A percentile compares a stretch with the other conserved stretches of the same genome.
Conservation (phyloP, 2,888 invertebrate genomes). For the Hemaris fuciformis region DNA sequence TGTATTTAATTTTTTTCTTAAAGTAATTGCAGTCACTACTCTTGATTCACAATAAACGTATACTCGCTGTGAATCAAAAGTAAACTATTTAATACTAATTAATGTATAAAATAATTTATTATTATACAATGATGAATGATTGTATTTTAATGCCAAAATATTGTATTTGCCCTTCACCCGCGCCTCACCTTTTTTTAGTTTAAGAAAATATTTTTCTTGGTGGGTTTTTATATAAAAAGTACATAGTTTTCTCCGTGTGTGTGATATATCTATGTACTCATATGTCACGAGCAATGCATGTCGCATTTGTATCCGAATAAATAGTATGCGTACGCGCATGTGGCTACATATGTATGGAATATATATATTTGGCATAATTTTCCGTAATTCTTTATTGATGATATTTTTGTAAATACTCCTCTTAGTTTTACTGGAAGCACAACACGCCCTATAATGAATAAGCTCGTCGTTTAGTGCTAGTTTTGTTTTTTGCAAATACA, state of each 20-base stretch:
- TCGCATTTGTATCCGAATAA: too few relatives aligned
- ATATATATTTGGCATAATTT: background rate
- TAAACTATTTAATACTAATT: conserved; percentile 9
- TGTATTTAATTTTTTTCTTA: background rate
- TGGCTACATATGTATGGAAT: background rate
- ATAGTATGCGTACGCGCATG: too few relatives aligned
- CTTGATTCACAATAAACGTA: background rate
- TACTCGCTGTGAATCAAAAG: background rate
- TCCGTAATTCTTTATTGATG: background rate
- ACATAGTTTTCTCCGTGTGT: background rate
- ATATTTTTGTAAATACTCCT: conserved; percentile 17
- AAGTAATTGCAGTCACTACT: conserved; percentile 2
- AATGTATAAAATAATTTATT: conserved; percentile 44
- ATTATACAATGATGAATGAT: conserved; percentile 35
- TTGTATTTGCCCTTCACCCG: conserved; percentile 1
- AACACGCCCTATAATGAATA: background rate
- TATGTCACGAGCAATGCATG: background rate
- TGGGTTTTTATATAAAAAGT: background rate
- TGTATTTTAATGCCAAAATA: conserved; percentile 63
- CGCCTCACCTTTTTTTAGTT: background rate
- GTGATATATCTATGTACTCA: background rate
- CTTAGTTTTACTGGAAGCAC: background rate
- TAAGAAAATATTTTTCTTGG: background rate
- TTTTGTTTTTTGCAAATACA: background rate
- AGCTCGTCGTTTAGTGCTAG: background rate